These are phyloP conservation scores for Periophthalmus magnuspinnatus DNA, from an alignment of 2,797 vertebrate genomes.

Conservation along the genomic window DNA sequence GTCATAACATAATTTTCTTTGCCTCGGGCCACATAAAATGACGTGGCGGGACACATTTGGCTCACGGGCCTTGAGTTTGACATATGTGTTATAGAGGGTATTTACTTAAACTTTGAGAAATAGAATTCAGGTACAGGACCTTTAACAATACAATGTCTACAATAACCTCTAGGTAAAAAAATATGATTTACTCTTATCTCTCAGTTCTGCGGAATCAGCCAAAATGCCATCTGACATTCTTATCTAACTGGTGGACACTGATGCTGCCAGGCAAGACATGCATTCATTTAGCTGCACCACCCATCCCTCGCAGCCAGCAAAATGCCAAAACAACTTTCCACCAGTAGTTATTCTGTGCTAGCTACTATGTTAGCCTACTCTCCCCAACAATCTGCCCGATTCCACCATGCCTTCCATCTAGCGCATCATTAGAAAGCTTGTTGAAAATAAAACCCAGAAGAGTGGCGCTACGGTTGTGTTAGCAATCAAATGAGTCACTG, in stretches of 20 bases:
- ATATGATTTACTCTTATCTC: too few relatives aligned
- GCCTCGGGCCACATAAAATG: too few relatives aligned
- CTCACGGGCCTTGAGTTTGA: too few relatives aligned
- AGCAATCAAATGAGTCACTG: conserved; percentile 31
- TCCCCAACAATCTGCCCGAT: conserved; percentile 17
- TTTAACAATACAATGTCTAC: too few relatives aligned
- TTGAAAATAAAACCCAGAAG: conserved; percentile 23
- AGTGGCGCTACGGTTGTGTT: conserved; percentile 9
- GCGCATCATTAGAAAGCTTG: conserved; percentile 20
- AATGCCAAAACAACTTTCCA: conserved; percentile 24
- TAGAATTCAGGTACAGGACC: too few relatives aligned
- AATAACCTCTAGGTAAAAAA: too few relatives aligned
- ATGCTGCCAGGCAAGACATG: conserved; percentile 19
- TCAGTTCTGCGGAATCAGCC: too few relatives aligned
- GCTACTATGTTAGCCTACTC: conserved; percentile 10
- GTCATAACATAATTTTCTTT: too few relatives aligned
- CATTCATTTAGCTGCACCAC: conserved; percentile 29
- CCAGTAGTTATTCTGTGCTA: conserved; percentile 20
- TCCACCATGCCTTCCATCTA: conserved; percentile 17
- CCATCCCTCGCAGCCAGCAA: conserved; percentile 36
- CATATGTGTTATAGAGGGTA: too few relatives aligned
- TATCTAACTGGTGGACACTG: conserved; percentile 19
- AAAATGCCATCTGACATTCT: not conserved
- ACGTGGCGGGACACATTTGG: too few relatives aligned
- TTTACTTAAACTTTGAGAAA: too few relatives aligned